Percentiles rank a stretch among this genome's conserved stretches.
Conservation (phyloP, 2,888 invertebrate genomes). For the Subacronicta megacephala region DNA sequence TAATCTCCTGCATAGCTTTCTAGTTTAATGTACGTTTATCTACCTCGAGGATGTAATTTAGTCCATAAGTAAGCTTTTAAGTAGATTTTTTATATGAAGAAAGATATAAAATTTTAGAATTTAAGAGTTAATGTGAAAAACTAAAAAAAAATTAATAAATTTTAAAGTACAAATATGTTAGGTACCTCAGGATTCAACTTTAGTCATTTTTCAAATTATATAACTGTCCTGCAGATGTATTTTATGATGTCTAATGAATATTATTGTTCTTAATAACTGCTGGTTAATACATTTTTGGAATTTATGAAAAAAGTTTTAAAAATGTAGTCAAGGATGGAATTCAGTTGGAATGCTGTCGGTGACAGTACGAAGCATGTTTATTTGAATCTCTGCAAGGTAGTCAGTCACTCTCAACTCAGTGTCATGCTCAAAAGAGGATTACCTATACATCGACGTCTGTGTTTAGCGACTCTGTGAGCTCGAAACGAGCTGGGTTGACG, state of each 20-base stretch:
- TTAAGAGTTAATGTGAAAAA: constrained; percentile 77
- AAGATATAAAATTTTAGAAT: constrained; percentile 78
- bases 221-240: constrained; percentile 68
- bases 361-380: constrained; percentile 60
- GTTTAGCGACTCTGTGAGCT: constrained; percentile 58
- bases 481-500: constrained; percentile 72
- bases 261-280: constrained; percentile 51
- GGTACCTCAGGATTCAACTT: constrained; percentile 87
- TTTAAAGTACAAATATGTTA: constrained; percentile 87
- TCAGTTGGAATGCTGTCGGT: constrained; percentile 45
- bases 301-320: constrained; percentile 45
- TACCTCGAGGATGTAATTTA: constrained; percentile 88
- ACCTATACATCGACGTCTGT: constrained; percentile 66
- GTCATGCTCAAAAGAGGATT: constrained; percentile 70
- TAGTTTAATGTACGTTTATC: constrained; percentile 84
- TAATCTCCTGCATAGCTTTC: constrained; percentile 71
- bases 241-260: constrained; percentile 61
- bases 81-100: constrained; percentile 88
- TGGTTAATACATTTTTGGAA: constrained; percentile 50
- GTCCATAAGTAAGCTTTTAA: constrained; percentile 83
- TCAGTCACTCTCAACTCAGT: constrained; percentile 78
- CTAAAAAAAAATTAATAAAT: constrained; percentile 73
- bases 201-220: constrained; percentile 69
- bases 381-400: constrained; percentile 89
- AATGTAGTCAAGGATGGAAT: constrained; percentile 51